These are phyloP conservation scores for Triops longicaudatus DNA, from an alignment of 1,140 invertebrate genomes.

Conservation along the genomic window DNA sequence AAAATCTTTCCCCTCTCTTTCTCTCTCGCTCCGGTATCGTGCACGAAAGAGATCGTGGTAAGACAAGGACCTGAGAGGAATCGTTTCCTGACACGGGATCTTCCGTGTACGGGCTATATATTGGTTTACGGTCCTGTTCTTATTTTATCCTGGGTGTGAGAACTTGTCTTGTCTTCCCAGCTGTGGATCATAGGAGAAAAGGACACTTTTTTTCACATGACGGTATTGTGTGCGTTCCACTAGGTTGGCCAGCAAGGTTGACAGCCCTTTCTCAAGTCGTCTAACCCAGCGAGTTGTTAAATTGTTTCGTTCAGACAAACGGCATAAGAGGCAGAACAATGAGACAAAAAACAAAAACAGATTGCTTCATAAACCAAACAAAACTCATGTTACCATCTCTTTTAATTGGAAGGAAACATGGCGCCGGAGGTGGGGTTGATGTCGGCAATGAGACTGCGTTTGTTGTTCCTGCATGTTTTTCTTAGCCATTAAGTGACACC, in stretches of 20 bases:
- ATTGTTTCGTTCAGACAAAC: not conserved
- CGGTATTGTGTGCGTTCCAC: not conserved
- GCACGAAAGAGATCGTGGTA: not conserved
- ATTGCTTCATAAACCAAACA: not conserved
- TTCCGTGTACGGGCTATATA: not conserved
- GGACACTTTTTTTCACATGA: not conserved
- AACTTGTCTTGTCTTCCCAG: not conserved
- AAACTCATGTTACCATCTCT: not conserved
- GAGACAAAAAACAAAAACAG: not conserved
- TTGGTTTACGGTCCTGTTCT: not conserved
- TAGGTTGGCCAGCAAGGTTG: not conserved
- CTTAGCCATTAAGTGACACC: not conserved
- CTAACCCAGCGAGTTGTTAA: not conserved
- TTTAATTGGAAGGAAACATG: conserved; percentile 12
- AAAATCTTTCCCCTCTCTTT: not conserved
- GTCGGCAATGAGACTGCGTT: not conserved
- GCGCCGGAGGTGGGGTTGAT: not conserved
- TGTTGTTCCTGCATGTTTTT: not conserved
- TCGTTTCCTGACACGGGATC: not conserved
- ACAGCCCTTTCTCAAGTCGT: not conserved
- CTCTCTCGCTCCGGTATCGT: not conserved
- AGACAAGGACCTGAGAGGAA: conserved; percentile 3
- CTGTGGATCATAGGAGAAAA: not conserved
- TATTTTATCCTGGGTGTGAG: not conserved
- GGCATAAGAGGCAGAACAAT: not conserved